These are phyloP conservation scores for Chorisops tibialis DNA, from an alignment of 2,888 invertebrate species.

Conservation along the genomic window DNA sequence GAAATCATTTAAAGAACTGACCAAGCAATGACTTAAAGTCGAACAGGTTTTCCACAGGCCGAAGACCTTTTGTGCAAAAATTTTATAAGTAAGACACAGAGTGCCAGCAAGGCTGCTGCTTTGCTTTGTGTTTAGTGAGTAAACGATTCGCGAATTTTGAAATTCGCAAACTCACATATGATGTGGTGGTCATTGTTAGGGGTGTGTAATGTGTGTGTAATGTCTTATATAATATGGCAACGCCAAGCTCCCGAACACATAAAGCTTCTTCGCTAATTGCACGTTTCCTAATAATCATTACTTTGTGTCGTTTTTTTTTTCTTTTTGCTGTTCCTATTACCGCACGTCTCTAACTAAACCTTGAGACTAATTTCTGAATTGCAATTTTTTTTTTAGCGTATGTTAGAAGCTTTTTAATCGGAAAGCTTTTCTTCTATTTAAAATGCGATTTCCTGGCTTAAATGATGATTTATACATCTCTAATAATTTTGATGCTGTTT, in stretches of 20 bases:
- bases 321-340: neutral
- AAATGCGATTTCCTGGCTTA: too few relatives aligned
- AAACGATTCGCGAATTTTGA: too few relatives aligned
- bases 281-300: conserved; percentile 5
- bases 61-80: conserved; percentile 18
- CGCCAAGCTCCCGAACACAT: neutral
- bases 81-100: too few relatives aligned
- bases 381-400: conserved; percentile 8
- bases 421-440: conserved; percentile 7
- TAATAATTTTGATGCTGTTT: too few relatives aligned
- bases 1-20: conserved; percentile 6
- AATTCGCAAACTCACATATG: too few relatives aligned
- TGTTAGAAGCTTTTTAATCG: neutral
- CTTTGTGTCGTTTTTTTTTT: too few relatives aligned
- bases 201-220: too few relatives aligned
- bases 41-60: conserved; percentile 16
- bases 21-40: conserved; percentile 16
- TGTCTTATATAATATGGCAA: too few relatives aligned
- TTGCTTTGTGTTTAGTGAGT: too few relatives aligned
- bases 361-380: conserved; percentile 9
- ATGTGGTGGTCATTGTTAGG: too few relatives aligned
- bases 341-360: conserved; percentile 10
- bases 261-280: conserved; percentile 8
- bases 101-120: too few relatives aligned
- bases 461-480: too few relatives aligned